phyloP scores from a whole-genome alignment of 1,140 invertebrate species.

The Diorhabda sublineata region DNA sequence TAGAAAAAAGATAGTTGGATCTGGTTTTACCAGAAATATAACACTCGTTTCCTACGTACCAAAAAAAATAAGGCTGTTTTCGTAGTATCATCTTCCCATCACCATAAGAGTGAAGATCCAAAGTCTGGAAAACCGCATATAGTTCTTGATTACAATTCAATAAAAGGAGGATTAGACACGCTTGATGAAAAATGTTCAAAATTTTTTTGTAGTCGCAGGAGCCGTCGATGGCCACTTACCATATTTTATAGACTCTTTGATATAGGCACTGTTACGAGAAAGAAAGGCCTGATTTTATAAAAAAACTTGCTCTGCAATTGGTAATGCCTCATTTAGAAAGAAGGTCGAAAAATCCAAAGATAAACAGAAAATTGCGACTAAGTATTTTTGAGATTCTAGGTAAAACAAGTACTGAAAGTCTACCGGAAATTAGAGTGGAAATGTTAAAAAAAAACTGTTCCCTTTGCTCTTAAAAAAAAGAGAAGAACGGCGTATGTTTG shows the following conservation, averaged over 20 bases:
- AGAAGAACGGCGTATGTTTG: too few species aligned
- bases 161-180: slow-evolving; percentile 48
- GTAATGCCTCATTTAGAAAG: too few species aligned
- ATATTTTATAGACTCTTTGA: slow-evolving; percentile 24
- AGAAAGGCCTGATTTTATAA: slow-evolving; percentile 1
- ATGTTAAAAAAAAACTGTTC: background rate
- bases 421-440: slow-evolving; percentile 4
- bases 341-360: background rate
- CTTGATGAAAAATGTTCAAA: slow-evolving; percentile 44
- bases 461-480: too few species aligned
- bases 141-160: slow-evolving; percentile 38
- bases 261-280: background rate
- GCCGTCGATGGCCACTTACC: slow-evolving; percentile 42
- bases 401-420: background rate
- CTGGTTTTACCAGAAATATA: background rate
- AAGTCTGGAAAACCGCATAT: slow-evolving; percentile 42
- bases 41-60: too few species aligned
- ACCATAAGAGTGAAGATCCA: slow-evolving; percentile 25
- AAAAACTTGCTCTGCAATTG: background rate
- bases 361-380: slow-evolving; percentile 2
- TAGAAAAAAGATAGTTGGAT: slow-evolving; percentile 19
- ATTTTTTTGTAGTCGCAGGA: slow-evolving; percentile 41
- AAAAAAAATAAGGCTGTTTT: slow-evolving; percentile 39
- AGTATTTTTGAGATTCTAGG: slow-evolving; percentile 6
- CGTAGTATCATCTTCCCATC: slow-evolving; percentile 36